Percentiles rank a stretch among this genome's conserved stretches.
Evolutionary conservation across 2,888 invertebrate genomes (phyloP).

Genomic region (Acleris sparsana): DNA sequence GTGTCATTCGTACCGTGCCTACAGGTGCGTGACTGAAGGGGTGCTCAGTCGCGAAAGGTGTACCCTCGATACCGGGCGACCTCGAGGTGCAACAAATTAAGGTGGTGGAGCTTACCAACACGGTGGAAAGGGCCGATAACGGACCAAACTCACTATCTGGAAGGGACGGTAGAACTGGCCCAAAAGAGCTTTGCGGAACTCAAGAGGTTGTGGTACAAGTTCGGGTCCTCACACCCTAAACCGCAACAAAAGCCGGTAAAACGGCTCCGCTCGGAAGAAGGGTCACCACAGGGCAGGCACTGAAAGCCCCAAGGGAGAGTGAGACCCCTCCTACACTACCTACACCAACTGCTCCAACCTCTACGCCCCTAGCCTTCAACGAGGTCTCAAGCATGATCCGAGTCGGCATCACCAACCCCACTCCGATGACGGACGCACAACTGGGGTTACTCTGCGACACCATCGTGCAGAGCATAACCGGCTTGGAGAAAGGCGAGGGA

Average conservation of each 20-base stretch:
- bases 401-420: neutral
- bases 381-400: neutral
- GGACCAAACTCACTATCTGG: too few relatives aligned
- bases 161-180: neutral
- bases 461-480: neutral
- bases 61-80: too few relatives aligned
- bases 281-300: neutral
- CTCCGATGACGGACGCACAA: neutral
- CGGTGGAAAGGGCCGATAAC: too few relatives aligned
- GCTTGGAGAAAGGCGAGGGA: neutral
- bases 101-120: too few relatives aligned
- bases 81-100: too few relatives aligned
- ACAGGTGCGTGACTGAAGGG: too few relatives aligned
- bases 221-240: neutral
- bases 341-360: too few relatives aligned
- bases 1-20: too few relatives aligned
- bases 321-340: neutral
- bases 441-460: neutral
- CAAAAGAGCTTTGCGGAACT: neutral
- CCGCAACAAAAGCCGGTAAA: neutral
- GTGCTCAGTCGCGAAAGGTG: too few relatives aligned
- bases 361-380: neutral
- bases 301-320: neutral
- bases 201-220: neutral
- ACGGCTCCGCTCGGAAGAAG: neutral